Percentiles rank a stretch among this genome's conserved stretches.
phyloP scores from a whole-genome alignment of 2,888 invertebrate genomes.

The Beris chalybata region DNA sequence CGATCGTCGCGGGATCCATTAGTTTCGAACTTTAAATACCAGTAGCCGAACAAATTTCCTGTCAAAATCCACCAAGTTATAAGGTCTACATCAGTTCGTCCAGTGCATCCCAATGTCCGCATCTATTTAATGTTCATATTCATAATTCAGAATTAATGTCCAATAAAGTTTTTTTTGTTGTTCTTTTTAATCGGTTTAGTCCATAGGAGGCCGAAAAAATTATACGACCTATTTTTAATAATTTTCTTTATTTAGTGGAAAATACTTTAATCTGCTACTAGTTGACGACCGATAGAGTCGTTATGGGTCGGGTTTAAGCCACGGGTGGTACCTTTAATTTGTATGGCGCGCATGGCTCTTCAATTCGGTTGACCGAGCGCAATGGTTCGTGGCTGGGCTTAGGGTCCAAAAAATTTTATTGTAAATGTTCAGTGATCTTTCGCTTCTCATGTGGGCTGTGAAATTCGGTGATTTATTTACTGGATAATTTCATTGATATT shows the following conservation, averaged over 20 bases:
- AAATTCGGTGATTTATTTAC: too few relatives aligned
- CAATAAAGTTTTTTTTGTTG: conserved; percentile 23
- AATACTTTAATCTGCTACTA: conserved; percentile 20
- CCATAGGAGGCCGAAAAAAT: conserved; percentile 3
- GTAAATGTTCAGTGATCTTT: too few relatives aligned
- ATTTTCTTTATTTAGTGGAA: conserved; percentile 20
- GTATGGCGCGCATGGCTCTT: too few relatives aligned
- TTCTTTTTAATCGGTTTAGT: conserved; percentile 31
- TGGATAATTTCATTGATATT: too few relatives aligned
- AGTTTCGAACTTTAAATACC: conserved; percentile 15
- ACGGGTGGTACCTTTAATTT: conserved; percentile 9
- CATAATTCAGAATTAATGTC: conserved; percentile 28
- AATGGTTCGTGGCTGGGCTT: too few relatives aligned
- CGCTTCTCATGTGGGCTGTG: too few relatives aligned
- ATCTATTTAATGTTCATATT: not conserved
- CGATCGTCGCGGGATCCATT: too few relatives aligned
- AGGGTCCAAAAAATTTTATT: too few relatives aligned
- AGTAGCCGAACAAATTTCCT: conserved; percentile 24
- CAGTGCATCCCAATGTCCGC: conserved; percentile 6
- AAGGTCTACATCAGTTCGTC: not conserved
- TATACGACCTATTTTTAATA: not conserved
- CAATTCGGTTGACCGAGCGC: too few relatives aligned
- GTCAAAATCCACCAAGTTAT: conserved; percentile 10
- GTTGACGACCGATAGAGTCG: conserved; percentile 13
- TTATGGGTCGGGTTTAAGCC: conserved; percentile 24